These are phyloP conservation scores for Acanthiza pusilla DNA, from an alignment of 2,797 vertebrate species.

Conservation along the genomic window DNA sequence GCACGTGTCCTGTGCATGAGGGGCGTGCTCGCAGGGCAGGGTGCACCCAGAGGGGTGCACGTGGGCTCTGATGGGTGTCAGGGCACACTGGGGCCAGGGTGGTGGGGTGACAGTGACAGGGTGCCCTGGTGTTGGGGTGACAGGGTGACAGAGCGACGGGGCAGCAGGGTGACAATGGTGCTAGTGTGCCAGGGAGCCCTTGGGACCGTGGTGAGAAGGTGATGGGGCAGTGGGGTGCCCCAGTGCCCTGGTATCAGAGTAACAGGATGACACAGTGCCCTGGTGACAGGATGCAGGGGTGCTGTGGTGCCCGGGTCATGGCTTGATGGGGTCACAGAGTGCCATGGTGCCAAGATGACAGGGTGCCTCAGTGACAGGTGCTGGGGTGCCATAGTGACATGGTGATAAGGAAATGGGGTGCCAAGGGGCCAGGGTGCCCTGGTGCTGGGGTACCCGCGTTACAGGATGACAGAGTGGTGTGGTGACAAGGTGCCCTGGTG, in stretches of 20 bases:
- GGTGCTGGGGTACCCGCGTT: not conserved
- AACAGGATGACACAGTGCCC: not conserved
- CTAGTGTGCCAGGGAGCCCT: not conserved
- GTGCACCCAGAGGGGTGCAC: fast-evolving
- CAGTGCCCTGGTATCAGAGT: too few species aligned
- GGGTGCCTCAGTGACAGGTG: not conserved
- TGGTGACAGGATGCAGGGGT: not conserved
- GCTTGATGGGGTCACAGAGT: not conserved
- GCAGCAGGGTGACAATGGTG: not conserved
- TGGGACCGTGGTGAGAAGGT: not conserved
- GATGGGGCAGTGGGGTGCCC: not conserved
- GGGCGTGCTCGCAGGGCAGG: fast-evolving
- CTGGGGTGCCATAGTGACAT: not conserved
- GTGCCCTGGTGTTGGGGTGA: not conserved
- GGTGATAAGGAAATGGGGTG: not conserved
- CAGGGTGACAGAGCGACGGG: not conserved
- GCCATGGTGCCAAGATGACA: too few species aligned
- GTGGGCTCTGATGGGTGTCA: not conserved
- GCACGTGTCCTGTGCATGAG: not conserved
- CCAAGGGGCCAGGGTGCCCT: not conserved
- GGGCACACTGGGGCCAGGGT: not conserved
- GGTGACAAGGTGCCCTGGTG: not conserved
- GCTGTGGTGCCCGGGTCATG: not conserved
- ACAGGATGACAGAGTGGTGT: not conserved
- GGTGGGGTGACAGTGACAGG: not conserved